These are phyloP conservation scores for Eolophus roseicapilla DNA, from an alignment of 2,113 vertebrate species.

Conservation along the genomic window DNA sequence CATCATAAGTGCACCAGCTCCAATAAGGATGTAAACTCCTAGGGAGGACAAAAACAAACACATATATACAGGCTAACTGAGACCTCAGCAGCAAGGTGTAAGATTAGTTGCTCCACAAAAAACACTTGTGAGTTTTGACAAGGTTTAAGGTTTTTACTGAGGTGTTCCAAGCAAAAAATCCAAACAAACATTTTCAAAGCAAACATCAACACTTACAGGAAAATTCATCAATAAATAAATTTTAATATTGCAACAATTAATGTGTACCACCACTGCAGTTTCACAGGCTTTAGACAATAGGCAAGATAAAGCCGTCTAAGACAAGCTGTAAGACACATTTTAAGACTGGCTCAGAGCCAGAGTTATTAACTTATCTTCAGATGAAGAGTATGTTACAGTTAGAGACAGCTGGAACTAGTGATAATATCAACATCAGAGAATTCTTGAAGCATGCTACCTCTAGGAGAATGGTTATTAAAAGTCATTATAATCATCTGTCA, in stretches of 20 bases:
- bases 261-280: not conserved
- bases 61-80: not conserved
- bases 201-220: not conserved
- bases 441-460: not conserved
- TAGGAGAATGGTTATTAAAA: not conserved
- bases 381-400: not conserved
- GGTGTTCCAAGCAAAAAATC: not conserved
- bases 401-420: not conserved
- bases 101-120: not conserved
- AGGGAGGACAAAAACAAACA: not conserved
- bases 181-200: not conserved
- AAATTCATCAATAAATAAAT: not conserved
- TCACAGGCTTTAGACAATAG: not conserved
- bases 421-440: not conserved
- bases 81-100: not conserved
- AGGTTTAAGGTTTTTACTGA: not conserved
- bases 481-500: not conserved
- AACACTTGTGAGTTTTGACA: not conserved
- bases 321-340: not conserved
- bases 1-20: conserved; percentile 95
- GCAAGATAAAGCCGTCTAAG: not conserved
- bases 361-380: not conserved
- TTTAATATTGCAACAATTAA: not conserved
- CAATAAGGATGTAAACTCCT: conserved; percentile 95
- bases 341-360: not conserved